phyloP scores from a whole-genome alignment of 1,140 invertebrate genomes.

The Temnothorax nylanderi region DNA sequence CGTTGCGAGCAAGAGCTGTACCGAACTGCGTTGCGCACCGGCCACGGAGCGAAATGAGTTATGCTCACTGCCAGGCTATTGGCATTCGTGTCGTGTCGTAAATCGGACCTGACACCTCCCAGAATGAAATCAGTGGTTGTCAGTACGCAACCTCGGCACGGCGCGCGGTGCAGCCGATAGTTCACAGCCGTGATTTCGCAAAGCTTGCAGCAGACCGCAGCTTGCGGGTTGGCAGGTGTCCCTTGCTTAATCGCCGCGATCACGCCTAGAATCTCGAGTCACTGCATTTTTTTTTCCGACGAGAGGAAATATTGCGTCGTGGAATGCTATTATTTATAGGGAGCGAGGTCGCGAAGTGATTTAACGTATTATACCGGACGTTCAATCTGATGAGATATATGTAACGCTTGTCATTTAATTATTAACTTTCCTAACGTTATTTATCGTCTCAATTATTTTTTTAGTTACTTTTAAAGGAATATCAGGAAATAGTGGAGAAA shows the following conservation, averaged over 20 bases:
- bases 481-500: background rate
- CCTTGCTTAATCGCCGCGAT: slow-evolving; percentile 61
- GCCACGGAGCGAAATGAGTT: slow-evolving; percentile 72
- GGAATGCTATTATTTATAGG: background rate
- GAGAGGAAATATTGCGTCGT: slow-evolving; percentile 22
- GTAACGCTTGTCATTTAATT: background rate
- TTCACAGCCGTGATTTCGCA: slow-evolving; percentile 62
- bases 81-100: slow-evolving; percentile 79
- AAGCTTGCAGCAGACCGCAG: slow-evolving; percentile 33
- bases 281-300: slow-evolving; percentile 22
- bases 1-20: slow-evolving; percentile 30
- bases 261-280: slow-evolving; percentile 17
- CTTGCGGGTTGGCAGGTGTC: slow-evolving; percentile 63
- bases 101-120: slow-evolving; percentile 78
- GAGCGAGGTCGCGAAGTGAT: background rate
- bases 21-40: slow-evolving; percentile 14
- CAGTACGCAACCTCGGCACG: slow-evolving; percentile 58
- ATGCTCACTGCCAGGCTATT: slow-evolving; percentile 78
- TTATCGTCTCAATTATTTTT: background rate
- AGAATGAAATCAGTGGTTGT: slow-evolving; percentile 82
- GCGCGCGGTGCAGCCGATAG: slow-evolving; percentile 23
- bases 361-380: background rate
- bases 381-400: background rate
- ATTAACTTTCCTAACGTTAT: background rate
- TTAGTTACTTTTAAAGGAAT: background rate